Evolutionary conservation across 2,888 invertebrate genomes (phyloP).

Genomic region (Tenthredo mesomela): DNA sequence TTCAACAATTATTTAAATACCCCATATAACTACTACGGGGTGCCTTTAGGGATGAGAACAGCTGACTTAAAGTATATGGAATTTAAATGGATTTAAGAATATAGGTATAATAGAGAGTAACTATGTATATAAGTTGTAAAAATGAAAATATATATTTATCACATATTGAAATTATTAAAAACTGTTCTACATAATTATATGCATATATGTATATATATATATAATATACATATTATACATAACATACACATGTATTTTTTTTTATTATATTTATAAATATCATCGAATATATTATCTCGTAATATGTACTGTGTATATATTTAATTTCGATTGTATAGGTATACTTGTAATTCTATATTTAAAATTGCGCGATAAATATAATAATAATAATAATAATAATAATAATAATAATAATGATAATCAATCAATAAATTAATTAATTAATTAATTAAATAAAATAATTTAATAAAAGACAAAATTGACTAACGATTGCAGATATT

Average conservation of each 20-base stretch:
- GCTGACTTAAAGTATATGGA: constrained; percentile 8
- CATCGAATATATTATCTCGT: neutral
- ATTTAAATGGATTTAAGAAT: neutral
- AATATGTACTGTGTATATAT: neutral
- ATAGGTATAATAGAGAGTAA: neutral
- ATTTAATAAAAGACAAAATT: constrained; percentile 3
- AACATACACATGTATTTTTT: no score
- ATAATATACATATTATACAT: no score
- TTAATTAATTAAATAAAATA: neutral
- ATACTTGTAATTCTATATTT: neutral
- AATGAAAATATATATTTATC: constrained; percentile 17
- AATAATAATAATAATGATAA: neutral
- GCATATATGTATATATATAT: no score
- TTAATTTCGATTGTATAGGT: neutral
- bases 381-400: neutral
- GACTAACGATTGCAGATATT: neutral
- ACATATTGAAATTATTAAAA: neutral
- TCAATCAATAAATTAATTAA: neutral
- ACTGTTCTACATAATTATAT: neutral
- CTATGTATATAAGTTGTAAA: neutral
- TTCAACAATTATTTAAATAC: constrained; percentile 42
- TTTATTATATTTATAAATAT: neutral
- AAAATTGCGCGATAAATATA: constrained; percentile 3
- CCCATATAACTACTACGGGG: neutral
- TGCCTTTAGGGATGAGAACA: neutral